Evolutionary conservation across 2,797 vertebrate species (phyloP).

Genomic region (Diglossa cyanea): DNA sequence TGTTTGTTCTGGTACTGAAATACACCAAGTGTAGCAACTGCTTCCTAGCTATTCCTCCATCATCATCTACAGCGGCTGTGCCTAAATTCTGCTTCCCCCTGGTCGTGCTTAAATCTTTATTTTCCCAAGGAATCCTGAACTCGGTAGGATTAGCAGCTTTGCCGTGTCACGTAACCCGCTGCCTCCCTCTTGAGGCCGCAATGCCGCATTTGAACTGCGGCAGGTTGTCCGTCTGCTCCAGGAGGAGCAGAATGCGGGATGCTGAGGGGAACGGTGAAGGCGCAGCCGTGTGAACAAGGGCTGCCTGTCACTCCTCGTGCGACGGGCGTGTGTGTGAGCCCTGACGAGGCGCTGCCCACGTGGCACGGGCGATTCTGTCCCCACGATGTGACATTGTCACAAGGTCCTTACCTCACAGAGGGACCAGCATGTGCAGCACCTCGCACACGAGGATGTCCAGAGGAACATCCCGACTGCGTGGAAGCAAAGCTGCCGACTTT

Average conservation of each 20-base stretch:
- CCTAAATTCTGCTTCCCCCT: not conserved
- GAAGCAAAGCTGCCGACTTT: not conserved
- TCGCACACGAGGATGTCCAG: not conserved
- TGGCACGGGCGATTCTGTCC: not conserved
- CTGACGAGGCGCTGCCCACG: accelerated
- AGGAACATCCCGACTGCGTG: not conserved
- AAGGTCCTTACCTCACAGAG: not conserved
- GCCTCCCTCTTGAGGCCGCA: not conserved
- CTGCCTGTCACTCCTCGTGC: not conserved
- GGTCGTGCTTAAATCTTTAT: not conserved
- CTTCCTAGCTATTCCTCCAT: not conserved
- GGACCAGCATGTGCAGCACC: not conserved
- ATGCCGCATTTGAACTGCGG: accelerated
- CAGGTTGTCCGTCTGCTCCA: accelerated
- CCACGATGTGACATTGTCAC: not conserved
- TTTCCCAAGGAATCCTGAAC: not conserved
- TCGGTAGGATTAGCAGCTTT: accelerated
- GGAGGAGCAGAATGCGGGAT: not conserved
- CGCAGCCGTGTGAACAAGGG: not conserved
- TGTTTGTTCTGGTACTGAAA: not conserved
- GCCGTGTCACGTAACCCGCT: not conserved
- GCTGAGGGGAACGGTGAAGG: accelerated
- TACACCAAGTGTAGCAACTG: not conserved
- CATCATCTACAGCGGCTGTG: not conserved
- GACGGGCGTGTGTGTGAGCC: not conserved